Conservation (phyloP, 1,140 invertebrate genomes). For the Conopomorpha cramerella region DNA sequence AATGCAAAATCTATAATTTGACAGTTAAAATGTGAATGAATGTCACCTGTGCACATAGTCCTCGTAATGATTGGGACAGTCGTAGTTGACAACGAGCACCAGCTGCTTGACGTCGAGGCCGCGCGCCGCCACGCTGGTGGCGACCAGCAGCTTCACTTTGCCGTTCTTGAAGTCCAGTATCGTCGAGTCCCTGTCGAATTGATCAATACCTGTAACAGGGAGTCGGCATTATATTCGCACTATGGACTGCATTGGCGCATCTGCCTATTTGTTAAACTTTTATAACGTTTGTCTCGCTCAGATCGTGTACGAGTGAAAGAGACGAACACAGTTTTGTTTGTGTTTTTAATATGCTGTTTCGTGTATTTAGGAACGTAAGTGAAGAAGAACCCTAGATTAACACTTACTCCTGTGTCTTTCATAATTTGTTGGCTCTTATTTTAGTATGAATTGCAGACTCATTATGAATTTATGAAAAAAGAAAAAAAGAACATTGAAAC, state of each 20-base stretch:
- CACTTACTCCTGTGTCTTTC: too few relatives aligned
- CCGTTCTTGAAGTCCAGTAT: slow-evolving; percentile 98
- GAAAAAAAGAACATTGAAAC: too few relatives aligned
- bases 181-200: slow-evolving; percentile 97
- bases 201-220: slow-evolving; percentile 81
- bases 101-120: slow-evolving; percentile 98
- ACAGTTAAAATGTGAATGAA: too few relatives aligned
- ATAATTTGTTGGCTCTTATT: too few relatives aligned
- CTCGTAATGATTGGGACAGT: slow-evolving; percentile 99
- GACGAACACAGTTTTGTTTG: too few relatives aligned
- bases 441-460: too few relatives aligned
- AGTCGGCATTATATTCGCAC: slow-evolving; percentile 38
- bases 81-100: slow-evolving; percentile 98
- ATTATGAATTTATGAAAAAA: too few relatives aligned
- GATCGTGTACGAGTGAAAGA: too few relatives aligned
- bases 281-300: neutral
- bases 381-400: too few relatives aligned
- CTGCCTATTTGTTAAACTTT: neutral
- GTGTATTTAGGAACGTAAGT: too few relatives aligned
- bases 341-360: too few relatives aligned
- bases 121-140: slow-evolving; percentile 95
- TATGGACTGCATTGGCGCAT: neutral
- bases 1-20: too few relatives aligned
- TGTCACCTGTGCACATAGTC: slow-evolving; percentile 92
- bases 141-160: slow-evolving; percentile 82